phyloP scores from a whole-genome alignment of 1,140 invertebrate genomes.

The Lanistes nyassanus region DNA sequence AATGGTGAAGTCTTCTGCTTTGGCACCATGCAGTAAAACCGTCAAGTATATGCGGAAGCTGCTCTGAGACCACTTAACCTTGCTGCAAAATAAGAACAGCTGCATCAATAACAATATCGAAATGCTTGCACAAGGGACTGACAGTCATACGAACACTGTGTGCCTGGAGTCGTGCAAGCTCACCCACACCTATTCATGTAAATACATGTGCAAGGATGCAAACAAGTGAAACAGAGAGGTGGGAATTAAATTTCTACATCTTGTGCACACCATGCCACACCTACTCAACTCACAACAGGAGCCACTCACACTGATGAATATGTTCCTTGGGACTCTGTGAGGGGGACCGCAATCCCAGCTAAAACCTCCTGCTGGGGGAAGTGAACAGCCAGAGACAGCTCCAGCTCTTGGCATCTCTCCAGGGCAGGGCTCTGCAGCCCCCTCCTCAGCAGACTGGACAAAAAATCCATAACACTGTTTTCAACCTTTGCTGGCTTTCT shows the following conservation, averaged over 20 bases:
- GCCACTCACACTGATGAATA: no score
- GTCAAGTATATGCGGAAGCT: slow-evolving; percentile 30
- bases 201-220: no score
- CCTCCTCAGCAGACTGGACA: slow-evolving; percentile 3
- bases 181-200: no score
- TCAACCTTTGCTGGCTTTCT: no score
- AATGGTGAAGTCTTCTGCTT: slow-evolving; percentile 18
- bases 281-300: no score
- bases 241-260: no score
- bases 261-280: no score
- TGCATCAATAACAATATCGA: not conserved
- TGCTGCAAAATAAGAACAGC: slow-evolving; percentile 17
- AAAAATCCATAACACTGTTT: not conserved
- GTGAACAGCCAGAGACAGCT: slow-evolving; percentile 8
- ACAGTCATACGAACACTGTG: no score
- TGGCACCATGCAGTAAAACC: slow-evolving; percentile 22
- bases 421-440: slow-evolving; percentile 7
- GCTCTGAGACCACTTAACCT: slow-evolving; percentile 36
- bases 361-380: slow-evolving; percentile 16
- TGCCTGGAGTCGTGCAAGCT: no score
- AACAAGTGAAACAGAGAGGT: no score
- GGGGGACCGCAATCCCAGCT: not conserved
- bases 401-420: slow-evolving; percentile 19
- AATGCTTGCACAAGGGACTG: no score
- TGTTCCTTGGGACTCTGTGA: no score